phyloP scores from a whole-genome alignment of 2,888 invertebrate species.

The Mesorhabditis sp. region DNA sequence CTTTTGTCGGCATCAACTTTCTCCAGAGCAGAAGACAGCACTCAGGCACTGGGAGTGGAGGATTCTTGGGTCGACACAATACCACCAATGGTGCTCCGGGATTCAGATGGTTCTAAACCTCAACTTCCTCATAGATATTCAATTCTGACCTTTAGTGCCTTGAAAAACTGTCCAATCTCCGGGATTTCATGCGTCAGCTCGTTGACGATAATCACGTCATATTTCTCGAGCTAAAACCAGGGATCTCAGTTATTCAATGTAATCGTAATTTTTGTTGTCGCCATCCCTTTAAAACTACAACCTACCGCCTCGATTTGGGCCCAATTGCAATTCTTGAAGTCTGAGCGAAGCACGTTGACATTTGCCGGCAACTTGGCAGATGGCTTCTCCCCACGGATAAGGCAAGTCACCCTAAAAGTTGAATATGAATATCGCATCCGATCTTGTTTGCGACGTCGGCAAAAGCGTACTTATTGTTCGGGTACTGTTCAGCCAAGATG shows the following conservation, averaged over 20 bases:
- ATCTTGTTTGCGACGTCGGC: too few relatives aligned
- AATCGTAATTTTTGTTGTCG: too few relatives aligned
- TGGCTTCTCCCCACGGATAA: slow-evolving; percentile 28
- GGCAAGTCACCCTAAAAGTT: slow-evolving; percentile 25
- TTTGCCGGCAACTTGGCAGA: slow-evolving; percentile 32
- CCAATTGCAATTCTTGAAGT: slow-evolving; percentile 16
- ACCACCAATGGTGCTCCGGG: slow-evolving; percentile 28
- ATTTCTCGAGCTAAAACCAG: slow-evolving; percentile 29
- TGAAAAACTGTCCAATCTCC: slow-evolving; percentile 32
- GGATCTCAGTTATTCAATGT: neutral
- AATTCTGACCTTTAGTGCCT: slow-evolving; percentile 17
- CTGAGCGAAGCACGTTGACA: slow-evolving; percentile 31
- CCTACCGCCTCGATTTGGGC: neutral
- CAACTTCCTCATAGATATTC: slow-evolving; percentile 6
- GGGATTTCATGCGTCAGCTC: slow-evolving; percentile 37
- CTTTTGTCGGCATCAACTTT: slow-evolving; percentile 31
- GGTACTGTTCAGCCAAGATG: slow-evolving; percentile 38
- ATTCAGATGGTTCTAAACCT: neutral
- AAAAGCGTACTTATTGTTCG: slow-evolving; percentile 27
- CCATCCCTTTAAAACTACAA: neutral
- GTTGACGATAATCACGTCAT: slow-evolving; percentile 38
- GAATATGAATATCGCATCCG: neutral
- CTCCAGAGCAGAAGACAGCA: slow-evolving; percentile 37
- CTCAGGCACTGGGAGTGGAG: slow-evolving; percentile 39
- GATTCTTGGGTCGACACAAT: slow-evolving; percentile 41